Evolutionary conservation across 2,888 invertebrate species (phyloP).

Genomic region (Parthenolecanium corni): DNA sequence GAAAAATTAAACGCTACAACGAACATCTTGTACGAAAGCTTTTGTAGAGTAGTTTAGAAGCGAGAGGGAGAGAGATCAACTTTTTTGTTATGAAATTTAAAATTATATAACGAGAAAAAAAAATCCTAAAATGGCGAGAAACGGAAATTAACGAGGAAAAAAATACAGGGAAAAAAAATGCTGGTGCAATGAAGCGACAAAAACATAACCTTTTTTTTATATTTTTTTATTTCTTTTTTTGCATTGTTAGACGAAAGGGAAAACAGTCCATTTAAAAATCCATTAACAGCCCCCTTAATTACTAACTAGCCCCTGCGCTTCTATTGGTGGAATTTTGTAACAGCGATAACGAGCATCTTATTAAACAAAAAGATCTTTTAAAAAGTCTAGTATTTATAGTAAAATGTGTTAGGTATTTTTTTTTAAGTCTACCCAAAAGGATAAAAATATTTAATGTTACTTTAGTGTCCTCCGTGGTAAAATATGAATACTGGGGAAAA

Average conservation of each 20-base stretch:
- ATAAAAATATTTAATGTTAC: background rate
- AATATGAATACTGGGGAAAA: background rate
- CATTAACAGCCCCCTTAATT: slow-evolving; percentile 29
- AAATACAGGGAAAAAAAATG: slow-evolving; percentile 31
- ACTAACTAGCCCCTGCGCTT: slow-evolving; percentile 10
- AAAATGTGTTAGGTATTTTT: background rate
- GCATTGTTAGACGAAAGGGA: background rate
- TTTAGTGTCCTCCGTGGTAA: background rate
- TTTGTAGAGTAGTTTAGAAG: slow-evolving; percentile 8
- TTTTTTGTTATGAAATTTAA: slow-evolving; percentile 14
- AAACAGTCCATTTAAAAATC: slow-evolving; percentile 23
- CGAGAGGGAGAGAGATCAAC: too few species aligned
- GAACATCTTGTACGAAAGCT: slow-evolving; percentile 10
- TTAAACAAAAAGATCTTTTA: slow-evolving; percentile 22
- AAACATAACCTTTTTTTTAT: slow-evolving; percentile 30
- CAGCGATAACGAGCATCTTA: slow-evolving; percentile 24
- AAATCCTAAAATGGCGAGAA: slow-evolving; percentile 30
- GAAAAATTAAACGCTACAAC: slow-evolving; percentile 13
- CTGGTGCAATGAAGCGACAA: slow-evolving; percentile 30
- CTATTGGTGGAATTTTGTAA: slow-evolving; percentile 15
- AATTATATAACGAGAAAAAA: slow-evolving; percentile 28
- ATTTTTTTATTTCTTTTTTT: too few species aligned
- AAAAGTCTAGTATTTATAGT: background rate
- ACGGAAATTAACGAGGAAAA: slow-evolving; percentile 33
- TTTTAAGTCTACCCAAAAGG: background rate